Conservation (phyloP, 2,797 vertebrate species). For the Streptopelia turtur region DNA sequence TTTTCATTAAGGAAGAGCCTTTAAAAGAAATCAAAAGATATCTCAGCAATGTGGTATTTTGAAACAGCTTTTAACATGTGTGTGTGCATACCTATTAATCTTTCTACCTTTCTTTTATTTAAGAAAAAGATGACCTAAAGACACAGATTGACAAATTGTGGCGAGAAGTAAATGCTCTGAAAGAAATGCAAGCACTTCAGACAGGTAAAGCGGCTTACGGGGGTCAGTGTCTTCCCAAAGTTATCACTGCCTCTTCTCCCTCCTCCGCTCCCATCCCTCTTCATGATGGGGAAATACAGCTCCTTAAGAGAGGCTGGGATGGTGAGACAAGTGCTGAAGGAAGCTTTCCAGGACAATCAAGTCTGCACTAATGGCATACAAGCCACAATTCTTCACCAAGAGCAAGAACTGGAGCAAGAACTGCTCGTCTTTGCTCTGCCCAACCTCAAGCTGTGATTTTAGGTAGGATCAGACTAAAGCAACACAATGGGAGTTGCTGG, state of each 20-base stretch:
- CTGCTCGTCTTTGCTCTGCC: not conserved
- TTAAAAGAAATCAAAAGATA: not conserved
- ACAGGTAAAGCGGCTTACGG: conserved; percentile 83
- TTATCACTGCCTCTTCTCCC: not conserved
- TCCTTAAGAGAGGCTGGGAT: not conserved
- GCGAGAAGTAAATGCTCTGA: conserved; percentile 94
- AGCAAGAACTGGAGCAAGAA: not conserved
- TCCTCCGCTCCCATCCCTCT: not conserved
- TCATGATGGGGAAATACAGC: not conserved
- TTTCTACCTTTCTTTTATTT: not conserved
- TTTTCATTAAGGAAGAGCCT: not conserved
- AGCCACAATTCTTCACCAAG: not conserved
- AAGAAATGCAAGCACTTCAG: conserved; percentile 96
- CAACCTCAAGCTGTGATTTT: not conserved
- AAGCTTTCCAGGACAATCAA: not conserved
- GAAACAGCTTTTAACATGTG: not conserved
- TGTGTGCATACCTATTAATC: not conserved
- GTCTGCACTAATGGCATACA: not conserved
- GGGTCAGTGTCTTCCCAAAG: not conserved
- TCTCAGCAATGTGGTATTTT: not conserved
- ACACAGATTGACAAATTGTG: conserved; percentile 92
- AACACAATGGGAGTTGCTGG: not conserved
- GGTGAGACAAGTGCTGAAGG: not conserved
- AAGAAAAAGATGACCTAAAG: conserved; percentile 88
- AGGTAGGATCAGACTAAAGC: not conserved